Evolutionary conservation across 2,113 vertebrate species (phyloP).

Genomic region (Tachycineta bicolor): DNA sequence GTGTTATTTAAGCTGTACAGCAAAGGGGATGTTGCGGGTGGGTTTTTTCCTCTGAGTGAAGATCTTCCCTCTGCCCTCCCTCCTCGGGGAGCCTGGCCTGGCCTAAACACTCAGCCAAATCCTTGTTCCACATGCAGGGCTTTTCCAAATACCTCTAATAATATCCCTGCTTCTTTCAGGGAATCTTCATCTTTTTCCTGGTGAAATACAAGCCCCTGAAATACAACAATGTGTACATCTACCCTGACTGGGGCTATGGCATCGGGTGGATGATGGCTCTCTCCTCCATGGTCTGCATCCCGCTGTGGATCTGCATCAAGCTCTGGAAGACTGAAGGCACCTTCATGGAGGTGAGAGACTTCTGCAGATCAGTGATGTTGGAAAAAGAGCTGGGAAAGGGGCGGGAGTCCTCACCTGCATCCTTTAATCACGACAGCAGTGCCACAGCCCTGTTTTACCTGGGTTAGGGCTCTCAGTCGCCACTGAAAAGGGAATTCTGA

Average conservation of each 20-base stretch:
- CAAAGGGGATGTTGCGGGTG: not conserved
- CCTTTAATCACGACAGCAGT: not conserved
- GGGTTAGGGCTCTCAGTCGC: no score
- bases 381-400: not conserved
- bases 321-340: conserved; percentile 92
- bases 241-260: conserved; percentile 95
- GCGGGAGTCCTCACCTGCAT: not conserved
- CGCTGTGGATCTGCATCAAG: conserved; percentile 87
- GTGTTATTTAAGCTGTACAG: not conserved
- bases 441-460: no score
- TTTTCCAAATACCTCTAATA: not conserved
- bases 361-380: not conserved
- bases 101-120: not conserved
- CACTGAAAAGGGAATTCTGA: not conserved
- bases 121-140: not conserved
- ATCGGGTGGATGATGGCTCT: conserved; percentile 99
- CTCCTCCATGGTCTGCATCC: conserved; percentile 98
- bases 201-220: conserved; percentile 98
- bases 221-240: conserved; percentile 96
- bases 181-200: conserved; percentile 97
- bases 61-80: not conserved
- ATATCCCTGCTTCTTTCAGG: conserved; percentile 73
- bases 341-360: conserved; percentile 83
- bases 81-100: not conserved
- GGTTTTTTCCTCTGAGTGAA: not conserved